A percentile compares a stretch with the other conserved stretches of the same genome.
Evolutionary conservation across 2,113 vertebrate genomes (phyloP).

Genomic region (Pituophis catenifer): DNA sequence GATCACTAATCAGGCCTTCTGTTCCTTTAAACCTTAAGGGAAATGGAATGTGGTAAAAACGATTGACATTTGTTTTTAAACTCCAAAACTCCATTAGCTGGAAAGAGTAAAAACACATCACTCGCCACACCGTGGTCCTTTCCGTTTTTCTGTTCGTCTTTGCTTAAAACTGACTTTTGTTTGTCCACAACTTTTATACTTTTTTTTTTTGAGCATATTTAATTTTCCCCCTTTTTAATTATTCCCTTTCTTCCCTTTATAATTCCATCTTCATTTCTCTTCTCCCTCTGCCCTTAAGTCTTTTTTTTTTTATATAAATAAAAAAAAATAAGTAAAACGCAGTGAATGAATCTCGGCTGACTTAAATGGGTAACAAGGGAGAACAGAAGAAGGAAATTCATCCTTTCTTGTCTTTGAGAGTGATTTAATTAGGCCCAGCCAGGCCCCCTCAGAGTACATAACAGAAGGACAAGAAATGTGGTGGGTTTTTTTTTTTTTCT

Average conservation of each 20-base stretch:
- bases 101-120: conserved; percentile 31
- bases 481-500: conserved; percentile 24
- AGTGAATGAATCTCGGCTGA: conserved; percentile 72
- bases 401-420: conserved; percentile 87
- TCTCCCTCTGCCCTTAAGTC: conserved; percentile 45
- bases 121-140: neutral
- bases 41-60: conserved; percentile 35
- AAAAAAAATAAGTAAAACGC: conserved; percentile 77
- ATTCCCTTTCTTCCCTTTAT: neutral
- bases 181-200: conserved; percentile 63
- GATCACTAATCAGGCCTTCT: neutral
- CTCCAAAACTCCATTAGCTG: conserved; percentile 32
- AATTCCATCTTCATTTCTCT: neutral
- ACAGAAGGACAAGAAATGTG: conserved; percentile 65
- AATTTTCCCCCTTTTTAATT: conserved; percentile 35
- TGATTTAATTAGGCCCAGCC: conserved; percentile 84
- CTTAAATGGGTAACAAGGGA: conserved; percentile 79
- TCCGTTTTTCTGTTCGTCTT: conserved; percentile 8
- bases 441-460: conserved; percentile 62
- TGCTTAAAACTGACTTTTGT: conserved; percentile 50
- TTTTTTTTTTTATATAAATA: conserved; percentile 13
- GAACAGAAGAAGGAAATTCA: conserved; percentile 76
- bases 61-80: conserved; percentile 26
- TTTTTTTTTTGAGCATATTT: conserved; percentile 55
- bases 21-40: neutral